Conservation (phyloP, 2,797 vertebrate species). For the Buceros bicornis region DNA sequence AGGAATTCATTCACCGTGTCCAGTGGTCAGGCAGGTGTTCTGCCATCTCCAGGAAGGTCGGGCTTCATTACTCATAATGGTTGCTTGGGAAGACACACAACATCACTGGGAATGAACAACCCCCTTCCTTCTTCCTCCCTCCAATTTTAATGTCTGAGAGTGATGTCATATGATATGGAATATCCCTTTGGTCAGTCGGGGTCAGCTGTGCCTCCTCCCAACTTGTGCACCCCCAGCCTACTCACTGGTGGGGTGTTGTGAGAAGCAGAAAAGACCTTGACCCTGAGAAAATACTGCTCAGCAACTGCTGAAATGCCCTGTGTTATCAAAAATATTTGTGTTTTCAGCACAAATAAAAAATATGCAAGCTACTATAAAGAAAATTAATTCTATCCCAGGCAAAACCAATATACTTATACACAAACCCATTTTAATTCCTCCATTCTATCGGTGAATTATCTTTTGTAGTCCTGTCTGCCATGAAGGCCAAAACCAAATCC, state of each 20-base stretch:
- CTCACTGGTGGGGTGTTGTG: neutral
- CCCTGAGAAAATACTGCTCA: neutral
- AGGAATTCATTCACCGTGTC: neutral
- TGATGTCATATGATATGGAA: neutral
- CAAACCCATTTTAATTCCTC: neutral
- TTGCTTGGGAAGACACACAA: neutral
- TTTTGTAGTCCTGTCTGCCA: neutral
- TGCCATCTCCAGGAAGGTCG: neutral
- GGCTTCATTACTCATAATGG: rapidly evolving
- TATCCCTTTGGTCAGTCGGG: neutral
- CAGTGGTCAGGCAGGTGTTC: neutral
- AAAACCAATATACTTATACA: neutral
- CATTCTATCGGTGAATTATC: neutral
- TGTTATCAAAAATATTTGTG: neutral
- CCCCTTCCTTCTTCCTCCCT: neutral
- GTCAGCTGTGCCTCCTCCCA: neutral
- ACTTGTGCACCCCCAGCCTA: neutral
- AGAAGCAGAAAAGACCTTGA: neutral
- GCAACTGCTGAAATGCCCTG: neutral
- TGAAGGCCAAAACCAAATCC: neutral
- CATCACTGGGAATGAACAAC: rapidly evolving
- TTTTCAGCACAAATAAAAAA: neutral
- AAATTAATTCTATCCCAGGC: neutral
- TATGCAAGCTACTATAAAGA: neutral
- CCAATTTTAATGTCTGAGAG: neutral